Conservation (phyloP, 2,113 vertebrate species). For the Stercorarius parasiticus region DNA sequence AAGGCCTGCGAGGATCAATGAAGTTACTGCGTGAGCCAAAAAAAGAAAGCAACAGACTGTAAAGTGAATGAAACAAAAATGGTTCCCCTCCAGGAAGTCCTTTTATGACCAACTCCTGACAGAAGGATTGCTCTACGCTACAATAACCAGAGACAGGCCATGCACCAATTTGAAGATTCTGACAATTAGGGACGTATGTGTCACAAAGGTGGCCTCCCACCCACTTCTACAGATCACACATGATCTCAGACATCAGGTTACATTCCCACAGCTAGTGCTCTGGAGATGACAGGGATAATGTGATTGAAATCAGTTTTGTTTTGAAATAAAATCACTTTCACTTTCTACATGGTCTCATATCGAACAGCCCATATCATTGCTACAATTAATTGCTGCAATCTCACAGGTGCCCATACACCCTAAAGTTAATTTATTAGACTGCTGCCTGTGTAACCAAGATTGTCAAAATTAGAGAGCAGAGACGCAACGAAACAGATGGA, state of each 20-base stretch:
- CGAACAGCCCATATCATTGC: not conserved
- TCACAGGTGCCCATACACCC: not conserved
- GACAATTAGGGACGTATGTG: accelerated
- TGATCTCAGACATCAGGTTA: not conserved
- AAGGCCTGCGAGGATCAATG: not conserved
- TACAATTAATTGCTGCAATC: not conserved
- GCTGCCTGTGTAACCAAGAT: not conserved
- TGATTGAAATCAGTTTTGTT: not conserved
- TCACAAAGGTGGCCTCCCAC: not conserved
- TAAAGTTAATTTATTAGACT: not conserved
- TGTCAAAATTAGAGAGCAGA: not conserved
- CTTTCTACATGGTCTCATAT: not conserved
- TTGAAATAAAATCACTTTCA: not conserved
- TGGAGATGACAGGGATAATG: not conserved
- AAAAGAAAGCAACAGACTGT: not conserved
- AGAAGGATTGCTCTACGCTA: not conserved
- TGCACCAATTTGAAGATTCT: not conserved
- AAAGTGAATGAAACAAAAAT: not conserved
- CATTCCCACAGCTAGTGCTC: not conserved
- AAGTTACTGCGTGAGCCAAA: not conserved
- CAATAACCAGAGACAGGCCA: not conserved
- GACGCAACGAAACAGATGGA: not conserved
- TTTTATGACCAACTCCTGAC: not conserved
- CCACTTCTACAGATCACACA: accelerated
- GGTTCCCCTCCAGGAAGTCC: not conserved